Evolutionary conservation across 53 echinoderm and acorn worm genomes (phyloP).

Genomic region (Temnopleurus reevesii): DNA sequence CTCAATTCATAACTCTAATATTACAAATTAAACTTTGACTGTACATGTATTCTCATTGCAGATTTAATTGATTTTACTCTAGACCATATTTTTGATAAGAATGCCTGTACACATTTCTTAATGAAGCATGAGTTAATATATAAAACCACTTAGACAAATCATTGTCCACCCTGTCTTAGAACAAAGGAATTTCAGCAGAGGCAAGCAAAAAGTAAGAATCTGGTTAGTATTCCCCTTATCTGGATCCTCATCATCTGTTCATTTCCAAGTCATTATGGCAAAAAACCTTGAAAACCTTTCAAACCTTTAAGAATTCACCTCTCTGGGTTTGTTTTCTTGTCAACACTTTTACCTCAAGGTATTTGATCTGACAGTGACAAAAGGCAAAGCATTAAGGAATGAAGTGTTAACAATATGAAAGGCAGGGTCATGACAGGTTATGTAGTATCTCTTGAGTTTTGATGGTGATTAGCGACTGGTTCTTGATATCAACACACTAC

Average conservation of each 20-base stretch:
- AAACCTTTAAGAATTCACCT: not conserved
- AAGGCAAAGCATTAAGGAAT: not conserved
- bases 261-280: no score
- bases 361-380: not conserved
- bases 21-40: no score
- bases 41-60: no score
- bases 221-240: not conserved
- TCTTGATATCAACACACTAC: not conserved
- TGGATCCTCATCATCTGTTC: not conserved
- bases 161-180: not conserved
- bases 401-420: not conserved
- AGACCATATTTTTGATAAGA: no score
- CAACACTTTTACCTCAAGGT: not conserved
- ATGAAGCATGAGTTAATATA: no score
- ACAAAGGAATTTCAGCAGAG: not conserved
- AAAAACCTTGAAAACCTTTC: not conserved
- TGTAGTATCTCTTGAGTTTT: not conserved
- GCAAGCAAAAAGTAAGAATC: not conserved
- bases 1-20: no score
- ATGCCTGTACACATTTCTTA: no score
- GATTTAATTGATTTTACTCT: no score
- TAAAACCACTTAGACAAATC: no score
- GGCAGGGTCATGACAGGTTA: conserved; percentile 14
- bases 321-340: not conserved
- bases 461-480: not conserved